Percentiles rank a stretch among this genome's conserved stretches.
These are phyloP conservation scores for Probosciger aterrimus DNA, from an alignment of 2,113 vertebrate species.

Conservation along the genomic window DNA sequence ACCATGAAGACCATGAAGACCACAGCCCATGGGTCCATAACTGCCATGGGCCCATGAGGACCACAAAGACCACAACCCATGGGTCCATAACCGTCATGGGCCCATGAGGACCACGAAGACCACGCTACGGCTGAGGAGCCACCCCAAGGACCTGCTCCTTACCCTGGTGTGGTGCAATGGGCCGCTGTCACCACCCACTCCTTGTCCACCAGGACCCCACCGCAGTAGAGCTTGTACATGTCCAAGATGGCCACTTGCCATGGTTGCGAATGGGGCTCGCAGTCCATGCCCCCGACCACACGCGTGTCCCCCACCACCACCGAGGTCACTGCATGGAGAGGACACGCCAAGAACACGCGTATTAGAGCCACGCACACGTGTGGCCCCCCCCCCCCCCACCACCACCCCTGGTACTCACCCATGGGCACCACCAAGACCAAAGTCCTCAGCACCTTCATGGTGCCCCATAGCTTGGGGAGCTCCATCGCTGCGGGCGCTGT, in stretches of 20 bases:
- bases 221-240: constrained; percentile 9
- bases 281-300: not conserved
- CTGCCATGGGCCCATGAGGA: too few species aligned
- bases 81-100: too few species aligned
- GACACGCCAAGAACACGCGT: fast-evolving
- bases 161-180: not conserved
- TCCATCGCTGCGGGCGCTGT: not conserved
- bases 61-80: too few species aligned
- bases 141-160: not conserved
- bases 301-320: not conserved
- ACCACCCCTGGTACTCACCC: not conserved
- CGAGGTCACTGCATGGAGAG: fast-evolving
- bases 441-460: not conserved
- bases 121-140: not conserved
- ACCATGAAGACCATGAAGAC: too few species aligned
- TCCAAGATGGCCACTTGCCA: not conserved
- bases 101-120: too few species aligned
- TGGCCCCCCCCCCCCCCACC: fast-evolving
- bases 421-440: not conserved
- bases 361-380: fast-evolving
- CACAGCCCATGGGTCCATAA: too few species aligned
- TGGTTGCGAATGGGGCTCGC: not conserved
- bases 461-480: not conserved
- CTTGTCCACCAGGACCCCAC: not conserved
- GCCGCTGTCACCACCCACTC: not conserved